These are phyloP conservation scores for Trachurus trachurus DNA, from an alignment of 2,797 vertebrate species.

Conservation along the genomic window DNA sequence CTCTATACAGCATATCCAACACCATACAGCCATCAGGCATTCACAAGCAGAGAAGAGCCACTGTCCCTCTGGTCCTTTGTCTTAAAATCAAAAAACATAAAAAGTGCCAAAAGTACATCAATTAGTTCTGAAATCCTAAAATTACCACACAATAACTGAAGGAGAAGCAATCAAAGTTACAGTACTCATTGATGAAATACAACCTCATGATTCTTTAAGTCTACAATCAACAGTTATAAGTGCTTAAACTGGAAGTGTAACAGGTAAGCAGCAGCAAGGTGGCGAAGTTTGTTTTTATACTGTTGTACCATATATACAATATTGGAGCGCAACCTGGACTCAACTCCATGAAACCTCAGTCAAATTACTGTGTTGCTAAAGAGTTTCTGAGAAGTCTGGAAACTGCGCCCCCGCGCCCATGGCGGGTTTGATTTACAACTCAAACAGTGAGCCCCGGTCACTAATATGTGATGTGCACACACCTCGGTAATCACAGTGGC, in stretches of 20 bases:
- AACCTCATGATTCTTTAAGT: conserved; percentile 47
- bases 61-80: conserved; percentile 80
- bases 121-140: conserved; percentile 63
- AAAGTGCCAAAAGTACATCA: conserved; percentile 66
- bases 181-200: conserved; percentile 50
- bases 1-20: conserved; percentile 78
- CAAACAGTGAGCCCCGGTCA: conserved; percentile 37
- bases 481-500: conserved; percentile 38
- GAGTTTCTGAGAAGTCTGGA: conserved; percentile 51
- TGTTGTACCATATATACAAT: conserved; percentile 38
- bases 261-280: conserved; percentile 62
- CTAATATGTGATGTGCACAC: conserved; percentile 48
- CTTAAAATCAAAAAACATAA: conserved; percentile 71
- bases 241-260: conserved; percentile 56
- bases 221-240: conserved; percentile 69
- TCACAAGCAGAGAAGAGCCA: conserved; percentile 79
- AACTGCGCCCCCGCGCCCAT: conserved; percentile 25
- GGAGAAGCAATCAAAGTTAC: conserved; percentile 67
- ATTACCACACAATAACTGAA: conserved; percentile 63
- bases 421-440: conserved; percentile 27
- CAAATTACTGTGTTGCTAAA: conserved; percentile 47
- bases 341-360: conserved; percentile 59
- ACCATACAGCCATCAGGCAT: conserved; percentile 71
- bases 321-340: conserved; percentile 33
- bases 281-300: conserved; percentile 40